Base-by-base conservation (phyloP, 1,140 invertebrate genomes). In the Rhyzopertha dominica region DNA sequence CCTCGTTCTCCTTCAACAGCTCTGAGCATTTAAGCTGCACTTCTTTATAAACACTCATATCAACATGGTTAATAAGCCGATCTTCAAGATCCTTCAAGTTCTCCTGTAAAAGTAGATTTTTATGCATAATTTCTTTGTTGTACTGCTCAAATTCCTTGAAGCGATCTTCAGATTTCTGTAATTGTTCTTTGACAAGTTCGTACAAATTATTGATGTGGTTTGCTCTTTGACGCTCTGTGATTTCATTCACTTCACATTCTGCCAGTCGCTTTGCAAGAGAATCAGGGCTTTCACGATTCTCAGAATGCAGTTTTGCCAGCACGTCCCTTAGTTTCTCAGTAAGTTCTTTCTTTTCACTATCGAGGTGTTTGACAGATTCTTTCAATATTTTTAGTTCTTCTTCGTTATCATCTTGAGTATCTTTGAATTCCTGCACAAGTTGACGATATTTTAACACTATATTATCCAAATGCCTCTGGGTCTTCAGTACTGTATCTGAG, bases 171-270 rank as follows among this genome's bases (percentile, higher is more conserved):
- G 53, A 63, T 45, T 71, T 70, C 4, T 58, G 40, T n/a, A 70
- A 39, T 42, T 72, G 66, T 13, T 61, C 63, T 54, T 68, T 68
- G n/a, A 68, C 61, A 18, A 71, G 61, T 43, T 68, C 65, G 12
- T 68, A 63, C 25, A 73, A 49, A 40, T 64, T 69, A 24, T 59
- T 64, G 13, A 53, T 61, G 40, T 69, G 65, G 50, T 67, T 56
- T 2, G 67, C 69, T 16, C 69, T 55, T 51, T 72, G 69, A 19
- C 54, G 61, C 44, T 73, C 69, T 0, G 51, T 52, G 4, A 68
- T 42, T 41, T 62, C 59, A 10, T 62, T 65, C 1, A 62, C 47
- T 43, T 65, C 56, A 17, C 28, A 29, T 40, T 56, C 46, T 4
- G 57, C 51, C 18, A 62, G 28, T 48, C 57, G 50, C 12, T 57